Percentiles rank a stretch among this genome's conserved stretches.
Conservation (phyloP, 1,140 invertebrate species). For the Atta cephalotes region DNA sequence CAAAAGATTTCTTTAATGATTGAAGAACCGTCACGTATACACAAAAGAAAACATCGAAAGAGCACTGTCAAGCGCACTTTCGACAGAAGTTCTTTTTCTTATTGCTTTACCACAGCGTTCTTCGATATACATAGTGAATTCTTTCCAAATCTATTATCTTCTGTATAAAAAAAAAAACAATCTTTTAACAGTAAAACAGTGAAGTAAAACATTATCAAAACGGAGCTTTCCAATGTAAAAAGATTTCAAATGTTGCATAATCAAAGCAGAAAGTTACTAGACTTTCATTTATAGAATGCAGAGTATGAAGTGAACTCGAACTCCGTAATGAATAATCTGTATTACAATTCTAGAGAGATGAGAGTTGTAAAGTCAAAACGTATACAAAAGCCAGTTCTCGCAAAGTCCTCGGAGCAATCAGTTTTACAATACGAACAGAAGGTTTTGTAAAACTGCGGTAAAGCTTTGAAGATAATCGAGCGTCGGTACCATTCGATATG, state of each 20-base stretch:
- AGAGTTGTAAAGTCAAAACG: conserved; percentile 31
- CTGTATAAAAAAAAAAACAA: not conserved
- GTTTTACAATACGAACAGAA: conserved; percentile 13
- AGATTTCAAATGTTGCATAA: not conserved
- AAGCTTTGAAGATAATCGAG: conserved; percentile 42
- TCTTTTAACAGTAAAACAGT: not conserved
- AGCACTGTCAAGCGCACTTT: conserved; percentile 21
- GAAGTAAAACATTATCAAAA: not conserved
- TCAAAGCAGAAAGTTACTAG: conserved; percentile 17
- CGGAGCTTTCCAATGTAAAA: not conserved
- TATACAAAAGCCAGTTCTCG: conserved; percentile 1
- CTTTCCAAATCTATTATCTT: conserved; percentile 37
- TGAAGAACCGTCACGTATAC: conserved; percentile 12
- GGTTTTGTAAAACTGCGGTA: not conserved
- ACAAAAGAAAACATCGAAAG: conserved; percentile 26
- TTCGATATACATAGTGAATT: not conserved
- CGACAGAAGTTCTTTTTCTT: conserved; percentile 26
- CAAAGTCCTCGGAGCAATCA: conserved; percentile 33
- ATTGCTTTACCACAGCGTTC: conserved; percentile 2
- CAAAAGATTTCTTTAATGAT: conserved; percentile 22
- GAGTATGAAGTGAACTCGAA: not conserved
- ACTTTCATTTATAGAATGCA: not conserved
- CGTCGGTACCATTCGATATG: conserved; percentile 18
- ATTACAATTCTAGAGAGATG: conserved; percentile 35
- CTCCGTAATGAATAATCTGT: conserved; percentile 19